These are phyloP conservation scores for Dryobates pubescens DNA, from an alignment of 2,797 vertebrate genomes.

Conservation along the genomic window DNA sequence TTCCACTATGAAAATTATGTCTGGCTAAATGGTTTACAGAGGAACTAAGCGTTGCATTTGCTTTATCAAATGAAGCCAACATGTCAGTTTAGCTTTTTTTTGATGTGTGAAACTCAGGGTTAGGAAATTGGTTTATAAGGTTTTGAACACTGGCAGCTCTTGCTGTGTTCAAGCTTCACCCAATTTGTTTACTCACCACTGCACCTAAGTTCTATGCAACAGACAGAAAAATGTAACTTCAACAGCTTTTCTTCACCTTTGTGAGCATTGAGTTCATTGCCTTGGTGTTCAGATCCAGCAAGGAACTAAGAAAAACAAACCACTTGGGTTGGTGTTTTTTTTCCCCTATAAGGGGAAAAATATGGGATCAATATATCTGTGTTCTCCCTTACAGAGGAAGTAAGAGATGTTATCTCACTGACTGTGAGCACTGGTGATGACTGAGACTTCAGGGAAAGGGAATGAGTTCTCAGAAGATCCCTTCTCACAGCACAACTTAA, in stretches of 20 bases:
- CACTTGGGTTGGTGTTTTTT: too few species aligned
- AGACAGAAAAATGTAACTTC: not conserved
- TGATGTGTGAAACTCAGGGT: not conserved
- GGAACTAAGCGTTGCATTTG: slow-evolving; percentile 32
- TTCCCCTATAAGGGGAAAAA: not conserved
- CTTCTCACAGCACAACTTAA: not conserved
- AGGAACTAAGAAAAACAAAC: not conserved
- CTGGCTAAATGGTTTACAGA: slow-evolving; percentile 53
- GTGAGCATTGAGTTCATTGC: not conserved
- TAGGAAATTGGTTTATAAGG: not conserved
- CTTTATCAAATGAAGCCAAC: slow-evolving; percentile 10
- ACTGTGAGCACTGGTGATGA: not conserved
- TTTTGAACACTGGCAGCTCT: not conserved
- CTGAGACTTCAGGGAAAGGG: not conserved
- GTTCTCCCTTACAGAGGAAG: not conserved
- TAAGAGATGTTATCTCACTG: not conserved
- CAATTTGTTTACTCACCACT: not conserved
- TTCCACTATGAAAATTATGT: slow-evolving; percentile 45
- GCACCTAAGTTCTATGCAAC: not conserved
- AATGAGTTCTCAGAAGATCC: not conserved
- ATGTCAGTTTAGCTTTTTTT: not conserved
- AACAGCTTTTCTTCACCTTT: not conserved
- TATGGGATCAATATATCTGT: not conserved
- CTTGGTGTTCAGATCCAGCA: not conserved
- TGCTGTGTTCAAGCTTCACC: not conserved